A percentile compares a stretch with the other conserved stretches of the same genome.
phyloP scores from a whole-genome alignment of 2,888 invertebrate genomes.

The Apodemia mormo region DNA sequence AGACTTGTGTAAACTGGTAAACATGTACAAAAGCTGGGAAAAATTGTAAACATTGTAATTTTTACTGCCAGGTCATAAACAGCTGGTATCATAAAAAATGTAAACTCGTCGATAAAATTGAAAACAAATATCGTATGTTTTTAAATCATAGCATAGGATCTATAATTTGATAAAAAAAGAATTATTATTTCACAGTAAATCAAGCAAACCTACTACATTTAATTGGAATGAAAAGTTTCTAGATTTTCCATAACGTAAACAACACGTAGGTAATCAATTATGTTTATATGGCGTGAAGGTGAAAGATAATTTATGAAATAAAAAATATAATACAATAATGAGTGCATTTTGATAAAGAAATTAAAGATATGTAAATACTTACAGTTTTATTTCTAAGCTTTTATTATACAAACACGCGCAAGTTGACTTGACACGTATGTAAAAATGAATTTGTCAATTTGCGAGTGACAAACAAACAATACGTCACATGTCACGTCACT shows the following conservation, averaged over 20 bases:
- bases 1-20: background rate
- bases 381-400: constrained; percentile 72
- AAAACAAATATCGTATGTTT: background rate
- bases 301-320: background rate
- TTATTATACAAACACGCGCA: constrained; percentile 65
- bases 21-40: background rate
- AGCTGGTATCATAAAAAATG: background rate
- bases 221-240: constrained; percentile 35
- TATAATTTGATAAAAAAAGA: background rate
- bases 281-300: background rate
- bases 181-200: constrained; percentile 20
- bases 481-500: constrained; percentile 47
- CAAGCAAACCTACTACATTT: constrained; percentile 2
- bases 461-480: constrained; percentile 39
- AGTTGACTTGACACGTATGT: constrained; percentile 76
- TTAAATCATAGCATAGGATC: background rate
- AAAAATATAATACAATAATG: background rate
- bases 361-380: constrained; percentile 49
- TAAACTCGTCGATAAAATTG: background rate
- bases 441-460: constrained; percentile 60
- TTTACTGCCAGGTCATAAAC: background rate
- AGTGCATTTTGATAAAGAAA: background rate
- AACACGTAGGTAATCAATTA: constrained; percentile 24
- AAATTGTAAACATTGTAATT: background rate
- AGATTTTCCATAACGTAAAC: constrained; percentile 39